Evolutionary conservation across 2,888 invertebrate species (phyloP).

Genomic region (Carabus problematicus): DNA sequence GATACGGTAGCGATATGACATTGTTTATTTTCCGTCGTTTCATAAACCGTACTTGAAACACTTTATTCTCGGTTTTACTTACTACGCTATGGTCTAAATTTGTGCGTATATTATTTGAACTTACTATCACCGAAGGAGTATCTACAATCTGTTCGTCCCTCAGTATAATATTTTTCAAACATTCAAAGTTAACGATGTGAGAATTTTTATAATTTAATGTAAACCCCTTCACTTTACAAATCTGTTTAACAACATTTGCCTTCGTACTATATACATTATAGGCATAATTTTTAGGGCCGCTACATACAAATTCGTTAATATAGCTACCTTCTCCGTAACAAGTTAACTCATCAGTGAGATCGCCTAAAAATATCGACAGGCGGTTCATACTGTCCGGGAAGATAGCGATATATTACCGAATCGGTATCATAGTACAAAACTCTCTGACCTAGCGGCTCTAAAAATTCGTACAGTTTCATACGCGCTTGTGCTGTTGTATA

Average conservation of each 20-base stretch:
- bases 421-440: slow-evolving; percentile 56
- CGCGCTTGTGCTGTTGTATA: slow-evolving; percentile 50
- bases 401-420: slow-evolving; percentile 51
- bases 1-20: too few relatives aligned
- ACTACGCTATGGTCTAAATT: slow-evolving; percentile 16
- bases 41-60: too few relatives aligned
- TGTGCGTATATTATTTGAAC: slow-evolving; percentile 16
- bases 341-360: slow-evolving; percentile 53
- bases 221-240: too few relatives aligned
- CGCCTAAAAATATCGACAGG: slow-evolving; percentile 51
- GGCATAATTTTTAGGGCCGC: slow-evolving; percentile 54
- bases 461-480: slow-evolving; percentile 41
- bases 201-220: too few relatives aligned
- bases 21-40: too few relatives aligned
- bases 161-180: slow-evolving; percentile 20
- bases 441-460: slow-evolving; percentile 49
- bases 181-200: slow-evolving; percentile 43
- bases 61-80: too few relatives aligned
- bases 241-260: too few relatives aligned
- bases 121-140: too few relatives aligned
- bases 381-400: too few relatives aligned
- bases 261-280: slow-evolving; percentile 47
- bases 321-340: slow-evolving; percentile 47
- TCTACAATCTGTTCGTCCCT: too few relatives aligned
- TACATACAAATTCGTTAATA: slow-evolving; percentile 50